Evolutionary conservation across 2,888 invertebrate genomes (phyloP).

Genomic region (Beris morrisii): DNA sequence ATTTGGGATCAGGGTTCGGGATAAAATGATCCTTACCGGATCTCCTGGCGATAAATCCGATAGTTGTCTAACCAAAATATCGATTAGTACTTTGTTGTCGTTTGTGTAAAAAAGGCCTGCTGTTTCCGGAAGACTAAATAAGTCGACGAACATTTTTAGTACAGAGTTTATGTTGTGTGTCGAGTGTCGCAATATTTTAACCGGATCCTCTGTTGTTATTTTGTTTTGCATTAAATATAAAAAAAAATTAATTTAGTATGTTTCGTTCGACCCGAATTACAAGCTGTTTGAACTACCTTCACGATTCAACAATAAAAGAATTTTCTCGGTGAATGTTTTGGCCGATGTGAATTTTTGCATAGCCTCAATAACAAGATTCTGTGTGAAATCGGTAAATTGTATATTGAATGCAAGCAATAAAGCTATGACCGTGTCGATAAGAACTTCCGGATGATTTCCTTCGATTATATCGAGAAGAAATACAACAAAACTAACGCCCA

Average conservation of each 20-base stretch:
- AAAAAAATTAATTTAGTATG: background rate
- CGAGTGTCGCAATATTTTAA: conserved; percentile 80
- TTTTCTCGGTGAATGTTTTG: conserved; percentile 88
- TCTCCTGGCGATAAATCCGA: conserved; percentile 89
- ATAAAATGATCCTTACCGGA: conserved; percentile 59
- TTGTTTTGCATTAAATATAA: conserved; percentile 41
- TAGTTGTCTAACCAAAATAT: conserved; percentile 88
- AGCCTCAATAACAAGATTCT: conserved; percentile 73
- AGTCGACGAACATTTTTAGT: conserved; percentile 83
- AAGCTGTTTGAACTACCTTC: conserved; percentile 66
- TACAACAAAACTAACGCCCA: conserved; percentile 79
- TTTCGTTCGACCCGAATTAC: no score
- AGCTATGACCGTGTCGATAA: conserved; percentile 82
- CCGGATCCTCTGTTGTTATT: conserved; percentile 73
- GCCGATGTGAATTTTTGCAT: conserved; percentile 71
- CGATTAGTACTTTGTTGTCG: conserved; percentile 90
- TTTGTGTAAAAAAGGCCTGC: conserved; percentile 92
- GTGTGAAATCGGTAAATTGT: conserved; percentile 71
- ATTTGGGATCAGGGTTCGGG: background rate
- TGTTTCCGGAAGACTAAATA: conserved; percentile 77
- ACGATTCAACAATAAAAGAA: conserved; percentile 81
- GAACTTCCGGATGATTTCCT: conserved; percentile 80
- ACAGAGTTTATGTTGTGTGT: conserved; percentile 81
- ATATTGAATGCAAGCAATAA: conserved; percentile 86
- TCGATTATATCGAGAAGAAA: conserved; percentile 84